Evolutionary conservation across 2,888 invertebrate species (phyloP), one percentile per base, ranked within the genome.

Genomic region (Anthoptus insignis): DNA sequence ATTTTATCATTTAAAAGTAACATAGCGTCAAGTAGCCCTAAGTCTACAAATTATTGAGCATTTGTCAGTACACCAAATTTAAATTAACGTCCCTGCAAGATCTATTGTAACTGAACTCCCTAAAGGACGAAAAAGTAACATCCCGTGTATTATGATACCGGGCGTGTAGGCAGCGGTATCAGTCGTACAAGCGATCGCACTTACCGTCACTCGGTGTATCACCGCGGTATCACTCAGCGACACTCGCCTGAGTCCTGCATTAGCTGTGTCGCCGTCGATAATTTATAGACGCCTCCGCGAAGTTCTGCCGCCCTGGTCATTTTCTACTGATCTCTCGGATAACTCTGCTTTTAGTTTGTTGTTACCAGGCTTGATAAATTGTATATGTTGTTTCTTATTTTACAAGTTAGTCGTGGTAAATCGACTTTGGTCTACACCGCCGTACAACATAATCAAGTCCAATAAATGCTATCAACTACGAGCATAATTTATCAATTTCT

Each of bases 101-200:
- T 64, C 66, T 63, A 49, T 59, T 66, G 66, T 68, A 67, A 56
- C 39, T 27, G 24, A 19, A 74, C 73, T 74, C 75, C 77, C 75
- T 70, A 73, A 73, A 72, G 77, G 73, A 71, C 69, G 71, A 72
- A 77, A 81, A 80, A 81, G 80, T 84, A 84, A 84, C 7, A 27
- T 27, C 3, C 3, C 27, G 3, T 27, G 83, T 82, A 42, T 57
- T 57, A 32, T 34, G 65, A 78, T 80, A 86, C 85, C 72, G 82
- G 80, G 82, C 73, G 74, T 79, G 82, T 81, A 80, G 87, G 82
- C 77, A 67, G 76, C 80, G 87, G 82, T 92, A 92, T 92, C 92
- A 79, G 81, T 75, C 79, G 74, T 87, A 91, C 92, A 92, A 90
- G 92, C 89, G 91, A 91, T 91, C 88, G 91, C 91, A 91, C 91